Evolutionary conservation across 2,113 vertebrate species (phyloP).

Genomic region (Addax nasomaculatus): DNA sequence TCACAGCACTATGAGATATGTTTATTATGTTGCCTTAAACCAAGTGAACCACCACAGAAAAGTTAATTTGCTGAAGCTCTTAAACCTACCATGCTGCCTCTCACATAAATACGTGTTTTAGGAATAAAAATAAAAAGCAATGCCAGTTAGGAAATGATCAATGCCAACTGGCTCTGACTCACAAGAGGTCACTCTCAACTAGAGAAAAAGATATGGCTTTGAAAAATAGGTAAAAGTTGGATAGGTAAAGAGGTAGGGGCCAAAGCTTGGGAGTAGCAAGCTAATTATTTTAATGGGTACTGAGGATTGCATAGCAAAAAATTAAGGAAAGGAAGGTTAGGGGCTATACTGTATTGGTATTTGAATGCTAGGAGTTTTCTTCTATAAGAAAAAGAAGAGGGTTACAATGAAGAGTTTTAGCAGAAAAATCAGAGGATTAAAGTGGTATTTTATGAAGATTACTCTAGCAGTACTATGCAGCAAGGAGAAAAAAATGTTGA

Average conservation of each 20-base stretch:
- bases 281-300: background rate
- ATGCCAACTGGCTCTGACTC: background rate
- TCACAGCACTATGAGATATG: background rate
- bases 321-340: background rate
- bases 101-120: background rate
- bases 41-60: background rate
- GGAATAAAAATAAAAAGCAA: conserved; percentile 1
- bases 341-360: background rate
- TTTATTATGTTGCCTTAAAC: background rate
- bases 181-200: background rate
- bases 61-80: background rate
- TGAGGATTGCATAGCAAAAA: background rate
- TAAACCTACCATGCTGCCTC: background rate
- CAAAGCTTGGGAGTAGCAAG: background rate
- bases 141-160: background rate
- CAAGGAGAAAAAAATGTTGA: background rate
- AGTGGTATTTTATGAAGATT: background rate
- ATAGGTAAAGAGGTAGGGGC: background rate
- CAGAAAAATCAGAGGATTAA: background rate
- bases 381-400: background rate
- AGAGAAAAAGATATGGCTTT: background rate
- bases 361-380: background rate
- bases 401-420: background rate
- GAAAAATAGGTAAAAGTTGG: background rate
- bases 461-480: background rate